Conservation (phyloP, 2,797 vertebrate genomes). For the Phoxinus dragarum region DNA sequence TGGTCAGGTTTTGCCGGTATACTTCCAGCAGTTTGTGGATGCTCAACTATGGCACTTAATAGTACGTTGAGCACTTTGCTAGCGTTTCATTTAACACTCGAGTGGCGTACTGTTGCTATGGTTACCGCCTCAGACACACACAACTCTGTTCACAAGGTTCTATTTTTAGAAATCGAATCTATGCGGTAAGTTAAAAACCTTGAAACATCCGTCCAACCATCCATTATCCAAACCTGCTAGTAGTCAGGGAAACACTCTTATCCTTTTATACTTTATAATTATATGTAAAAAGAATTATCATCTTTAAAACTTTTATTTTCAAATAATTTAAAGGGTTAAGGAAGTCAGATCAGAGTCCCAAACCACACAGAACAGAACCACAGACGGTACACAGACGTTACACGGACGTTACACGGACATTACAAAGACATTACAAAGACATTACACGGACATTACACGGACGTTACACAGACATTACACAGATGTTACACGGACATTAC, state of each 20-base stretch:
- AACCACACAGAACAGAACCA: no score
- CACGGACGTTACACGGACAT: no score
- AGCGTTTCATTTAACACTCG: neutral
- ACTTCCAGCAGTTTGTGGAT: neutral
- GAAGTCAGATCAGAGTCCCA: no score
- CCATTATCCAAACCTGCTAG: neutral
- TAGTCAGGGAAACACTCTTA: neutral
- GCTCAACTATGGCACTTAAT: neutral
- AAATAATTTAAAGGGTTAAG: neutral
- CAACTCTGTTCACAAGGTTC: conserved; percentile 39
- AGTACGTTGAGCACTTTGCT: neutral
- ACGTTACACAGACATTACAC: no score
- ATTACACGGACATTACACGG: no score
- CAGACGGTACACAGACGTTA: no score
- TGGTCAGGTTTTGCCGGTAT: neutral
- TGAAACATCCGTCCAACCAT: neutral
- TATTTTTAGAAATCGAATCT: neutral
- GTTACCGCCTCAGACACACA: neutral
- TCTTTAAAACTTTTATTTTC: neutral
- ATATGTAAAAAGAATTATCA: neutral
- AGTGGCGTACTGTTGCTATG: neutral
- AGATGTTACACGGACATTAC: no score
- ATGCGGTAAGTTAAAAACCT: neutral
- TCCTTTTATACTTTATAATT: neutral
- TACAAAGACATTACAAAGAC: no score